Evolutionary conservation across 2,113 vertebrate genomes (phyloP).

Genomic region (Ursus arctos): DNA sequence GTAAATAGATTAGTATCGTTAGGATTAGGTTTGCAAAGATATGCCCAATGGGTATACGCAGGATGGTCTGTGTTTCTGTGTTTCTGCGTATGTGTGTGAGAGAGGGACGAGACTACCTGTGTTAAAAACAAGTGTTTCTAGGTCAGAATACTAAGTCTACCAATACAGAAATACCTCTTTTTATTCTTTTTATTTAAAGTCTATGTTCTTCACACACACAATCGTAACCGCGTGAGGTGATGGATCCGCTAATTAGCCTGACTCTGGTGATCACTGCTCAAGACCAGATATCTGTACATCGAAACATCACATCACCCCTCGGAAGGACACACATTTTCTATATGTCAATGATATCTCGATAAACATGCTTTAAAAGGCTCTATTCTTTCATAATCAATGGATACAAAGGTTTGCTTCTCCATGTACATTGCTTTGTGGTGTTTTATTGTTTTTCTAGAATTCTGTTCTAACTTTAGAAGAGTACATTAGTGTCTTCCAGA

Average conservation of each 20-base stretch:
- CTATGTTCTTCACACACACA: neutral
- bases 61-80: neutral
- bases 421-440: fast-evolving
- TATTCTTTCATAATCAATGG: neutral
- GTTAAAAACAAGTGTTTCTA: too few relatives aligned
- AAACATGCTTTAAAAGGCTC: neutral
- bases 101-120: neutral
- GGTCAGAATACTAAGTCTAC: too few relatives aligned
- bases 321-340: neutral
- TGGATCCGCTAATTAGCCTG: fast-evolving
- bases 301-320: neutral
- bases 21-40: slow-evolving; percentile 75
- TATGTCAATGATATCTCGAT: neutral
- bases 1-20: slow-evolving; percentile 69
- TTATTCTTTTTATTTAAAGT: neutral
- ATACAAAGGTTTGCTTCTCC: neutral
- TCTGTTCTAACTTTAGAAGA: neutral
- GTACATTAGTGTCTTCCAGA: neutral
- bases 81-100: fast-evolving
- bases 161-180: fast-evolving
- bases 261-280: too few relatives aligned
- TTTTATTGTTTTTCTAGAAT: neutral
- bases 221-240: fast-evolving
- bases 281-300: fast-evolving
- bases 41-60: neutral